These are phyloP conservation scores for Trypoxylus dichotomus DNA, from an alignment of 1,140 invertebrate genomes.

Conservation along the genomic window DNA sequence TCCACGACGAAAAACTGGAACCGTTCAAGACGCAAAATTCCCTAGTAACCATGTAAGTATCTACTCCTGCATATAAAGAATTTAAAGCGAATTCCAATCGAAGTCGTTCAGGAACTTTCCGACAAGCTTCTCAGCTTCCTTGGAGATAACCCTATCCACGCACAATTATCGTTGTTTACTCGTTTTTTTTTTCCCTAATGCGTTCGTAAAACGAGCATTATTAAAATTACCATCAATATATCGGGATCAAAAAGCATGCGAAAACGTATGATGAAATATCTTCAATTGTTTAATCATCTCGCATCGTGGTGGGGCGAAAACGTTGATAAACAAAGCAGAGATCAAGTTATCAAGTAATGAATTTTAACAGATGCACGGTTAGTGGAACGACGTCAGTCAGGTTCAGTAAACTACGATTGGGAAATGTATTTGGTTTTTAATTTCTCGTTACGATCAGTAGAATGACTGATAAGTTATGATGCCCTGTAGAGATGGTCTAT, in stretches of 20 bases:
- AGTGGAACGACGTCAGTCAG: neutral
- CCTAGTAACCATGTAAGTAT: constrained; percentile 64
- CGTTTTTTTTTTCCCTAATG: neutral
- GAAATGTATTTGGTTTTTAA: neutral
- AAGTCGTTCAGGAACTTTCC: too few relatives aligned
- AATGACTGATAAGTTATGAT: too few relatives aligned
- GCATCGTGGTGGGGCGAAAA: constrained; percentile 12
- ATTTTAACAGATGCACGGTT: neutral
- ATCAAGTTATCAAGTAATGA: neutral
- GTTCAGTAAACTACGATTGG: neutral
- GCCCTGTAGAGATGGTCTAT: too few relatives aligned
- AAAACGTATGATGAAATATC: constrained; percentile 9
- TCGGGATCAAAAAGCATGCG: neutral
- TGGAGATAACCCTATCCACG: too few relatives aligned
- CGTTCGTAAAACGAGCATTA: neutral
- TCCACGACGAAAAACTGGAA: neutral
- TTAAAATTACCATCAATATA: neutral
- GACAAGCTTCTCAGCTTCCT: neutral
- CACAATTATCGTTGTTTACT: too few relatives aligned
- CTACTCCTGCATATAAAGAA: too few relatives aligned
- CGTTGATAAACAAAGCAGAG: neutral
- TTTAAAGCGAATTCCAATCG: too few relatives aligned
- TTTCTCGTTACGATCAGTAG: neutral
- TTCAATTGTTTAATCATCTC: constrained; percentile 6
- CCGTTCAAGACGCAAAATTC: constrained; percentile 56